phyloP scores from a whole-genome alignment of 2,888 invertebrate species.

The Lepeophtheirus nordmannii region DNA sequence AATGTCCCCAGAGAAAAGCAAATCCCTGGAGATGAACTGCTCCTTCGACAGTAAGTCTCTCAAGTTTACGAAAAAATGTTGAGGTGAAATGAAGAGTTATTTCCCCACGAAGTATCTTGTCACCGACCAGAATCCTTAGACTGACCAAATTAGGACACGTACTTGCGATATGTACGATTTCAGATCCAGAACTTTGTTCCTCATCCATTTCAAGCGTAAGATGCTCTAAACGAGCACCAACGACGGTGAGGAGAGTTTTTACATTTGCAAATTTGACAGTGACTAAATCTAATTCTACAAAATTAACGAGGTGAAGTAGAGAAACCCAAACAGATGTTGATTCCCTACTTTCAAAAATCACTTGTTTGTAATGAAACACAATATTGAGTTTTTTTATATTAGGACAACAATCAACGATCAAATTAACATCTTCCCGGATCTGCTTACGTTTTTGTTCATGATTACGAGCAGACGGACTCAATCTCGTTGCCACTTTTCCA shows the following conservation, averaged over 20 bases:
- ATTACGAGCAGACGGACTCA: constrained; percentile 9
- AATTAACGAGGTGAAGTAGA: not conserved
- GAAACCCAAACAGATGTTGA: not conserved
- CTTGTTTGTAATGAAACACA: constrained; percentile 21
- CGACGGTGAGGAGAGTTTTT: constrained; percentile 5
- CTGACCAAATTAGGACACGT: constrained; percentile 18
- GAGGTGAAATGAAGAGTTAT: constrained; percentile 13
- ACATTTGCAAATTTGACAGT: constrained; percentile 21
- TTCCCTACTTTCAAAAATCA: not conserved
- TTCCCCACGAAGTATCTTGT: constrained; percentile 23
- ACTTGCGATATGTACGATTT: constrained; percentile 21
- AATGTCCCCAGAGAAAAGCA: constrained; percentile 25
- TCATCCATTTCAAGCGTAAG: constrained; percentile 19
- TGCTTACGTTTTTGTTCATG: constrained; percentile 18
- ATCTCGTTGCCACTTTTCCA: constrained; percentile 18
- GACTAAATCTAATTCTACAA: constrained; percentile 19
- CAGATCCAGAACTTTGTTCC: constrained; percentile 23
- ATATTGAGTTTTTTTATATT: constrained; percentile 22
- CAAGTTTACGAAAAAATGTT: constrained; percentile 17
- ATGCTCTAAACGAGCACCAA: constrained; percentile 16
- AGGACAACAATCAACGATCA: constrained; percentile 16
- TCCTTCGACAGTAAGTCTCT: constrained; percentile 23
- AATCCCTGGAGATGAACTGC: constrained; percentile 23
- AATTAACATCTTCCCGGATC: constrained; percentile 7
- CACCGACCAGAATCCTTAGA: constrained; percentile 21